Conservation (phyloP, 30 jellyfish, hydroid and myxozoan genomes). For the Catostylus mosaicus region DNA sequence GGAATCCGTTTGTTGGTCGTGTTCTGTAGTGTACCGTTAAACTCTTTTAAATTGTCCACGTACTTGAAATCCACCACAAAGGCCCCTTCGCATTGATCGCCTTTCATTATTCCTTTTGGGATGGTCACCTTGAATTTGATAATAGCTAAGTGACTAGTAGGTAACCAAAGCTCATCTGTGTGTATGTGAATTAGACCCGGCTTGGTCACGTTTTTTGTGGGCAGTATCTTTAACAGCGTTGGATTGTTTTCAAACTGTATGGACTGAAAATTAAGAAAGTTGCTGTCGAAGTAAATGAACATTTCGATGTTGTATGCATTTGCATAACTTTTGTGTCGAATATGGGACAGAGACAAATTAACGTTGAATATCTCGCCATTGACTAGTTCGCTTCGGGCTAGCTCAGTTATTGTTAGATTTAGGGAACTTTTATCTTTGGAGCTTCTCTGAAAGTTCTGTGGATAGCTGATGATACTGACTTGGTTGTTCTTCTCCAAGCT, state of each 20-base stretch:
- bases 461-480: neutral
- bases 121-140: constrained; percentile 1
- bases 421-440: neutral
- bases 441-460: neutral
- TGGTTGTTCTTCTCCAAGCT: neutral
- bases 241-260: neutral
- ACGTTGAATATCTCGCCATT: neutral
- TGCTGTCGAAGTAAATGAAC: constrained; percentile 20
- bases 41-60: constrained; percentile 19
- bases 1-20: neutral
- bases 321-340: constrained; percentile 2
- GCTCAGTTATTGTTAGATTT: neutral
- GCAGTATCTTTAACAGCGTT: neutral
- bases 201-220: constrained; percentile 14
- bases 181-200: constrained; percentile 32
- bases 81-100: neutral
- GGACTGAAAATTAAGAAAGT: constrained; percentile 3
- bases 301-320: constrained; percentile 18
- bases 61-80: constrained; percentile 24
- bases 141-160: neutral
- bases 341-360: constrained; percentile 12
- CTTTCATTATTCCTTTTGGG: constrained; percentile 10
- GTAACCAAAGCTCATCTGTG: constrained; percentile 24
- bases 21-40: constrained; percentile 9
- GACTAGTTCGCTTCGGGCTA: neutral